phyloP scores from a whole-genome alignment of 2,113 vertebrate species.

The Oceanodroma tethys region DNA sequence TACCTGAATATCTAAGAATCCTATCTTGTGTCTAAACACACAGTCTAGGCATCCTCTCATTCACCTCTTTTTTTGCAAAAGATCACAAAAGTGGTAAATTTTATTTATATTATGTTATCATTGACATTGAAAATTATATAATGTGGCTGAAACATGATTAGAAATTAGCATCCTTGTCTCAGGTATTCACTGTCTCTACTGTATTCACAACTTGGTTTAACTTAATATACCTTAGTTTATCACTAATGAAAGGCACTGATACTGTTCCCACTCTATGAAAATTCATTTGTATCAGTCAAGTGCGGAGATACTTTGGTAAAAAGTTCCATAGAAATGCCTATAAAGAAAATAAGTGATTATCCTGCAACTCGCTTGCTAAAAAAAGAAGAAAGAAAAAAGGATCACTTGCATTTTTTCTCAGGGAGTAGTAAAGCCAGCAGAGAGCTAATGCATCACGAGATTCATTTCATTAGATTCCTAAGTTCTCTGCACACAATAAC shows the following conservation, averaged over 20 bases:
- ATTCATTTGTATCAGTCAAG: neutral
- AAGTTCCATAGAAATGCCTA: neutral
- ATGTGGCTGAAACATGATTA: neutral
- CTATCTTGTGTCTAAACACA: neutral
- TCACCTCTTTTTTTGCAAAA: neutral
- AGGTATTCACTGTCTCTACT: too few species aligned
- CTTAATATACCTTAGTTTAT: neutral
- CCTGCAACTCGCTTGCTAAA: neutral
- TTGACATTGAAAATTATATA: neutral
- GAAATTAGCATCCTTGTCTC: neutral
- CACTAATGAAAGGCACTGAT: neutral
- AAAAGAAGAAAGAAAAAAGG: neutral
- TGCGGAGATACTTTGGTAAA: neutral
- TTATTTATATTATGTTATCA: neutral
- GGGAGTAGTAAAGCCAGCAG: neutral
- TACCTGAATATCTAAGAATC: neutral
- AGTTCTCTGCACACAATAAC: neutral
- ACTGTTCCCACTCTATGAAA: neutral
- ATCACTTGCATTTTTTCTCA: neutral
- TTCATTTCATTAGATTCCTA: neutral
- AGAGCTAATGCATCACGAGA: neutral
- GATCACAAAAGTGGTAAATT: neutral
- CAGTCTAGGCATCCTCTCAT: neutral
- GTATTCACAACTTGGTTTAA: neutral
- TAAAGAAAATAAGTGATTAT: neutral